Conservation (phyloP, 2,888 invertebrate species). For the Myopa testacea region DNA sequence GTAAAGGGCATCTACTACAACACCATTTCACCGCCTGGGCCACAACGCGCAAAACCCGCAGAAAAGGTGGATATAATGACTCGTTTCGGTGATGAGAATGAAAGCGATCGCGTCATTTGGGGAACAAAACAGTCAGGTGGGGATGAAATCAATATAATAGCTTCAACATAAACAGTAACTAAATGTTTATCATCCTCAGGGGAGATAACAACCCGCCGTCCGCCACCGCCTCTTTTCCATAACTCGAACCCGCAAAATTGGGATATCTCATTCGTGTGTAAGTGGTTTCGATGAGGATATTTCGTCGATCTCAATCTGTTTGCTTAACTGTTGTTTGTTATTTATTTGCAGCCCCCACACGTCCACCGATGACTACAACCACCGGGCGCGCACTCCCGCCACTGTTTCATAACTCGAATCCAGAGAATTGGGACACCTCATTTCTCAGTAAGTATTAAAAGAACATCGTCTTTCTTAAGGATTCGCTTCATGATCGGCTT, state of each 20-base stretch:
- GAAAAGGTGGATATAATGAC: constrained; percentile 20
- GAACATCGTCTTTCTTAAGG: not conserved
- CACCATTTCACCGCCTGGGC: constrained; percentile 26
- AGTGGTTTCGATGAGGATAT: constrained; percentile 1
- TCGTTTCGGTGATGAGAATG: constrained; percentile 50
- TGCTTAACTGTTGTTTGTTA: not conserved
- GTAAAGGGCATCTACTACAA: constrained; percentile 44
- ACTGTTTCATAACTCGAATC: constrained; percentile 56
- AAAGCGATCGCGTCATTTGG: constrained; percentile 52
- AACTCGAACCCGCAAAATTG: constrained; percentile 52
- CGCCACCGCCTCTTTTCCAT: constrained; percentile 52
- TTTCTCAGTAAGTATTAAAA: constrained; percentile 44
- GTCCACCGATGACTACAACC: constrained; percentile 27
- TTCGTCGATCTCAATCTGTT: not conserved
- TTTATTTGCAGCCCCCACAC: constrained; percentile 22
- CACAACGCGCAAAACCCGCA: constrained; percentile 1
- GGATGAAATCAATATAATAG: not conserved
- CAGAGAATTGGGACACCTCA: constrained; percentile 51
- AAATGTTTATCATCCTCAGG: not conserved
- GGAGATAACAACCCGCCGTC: constrained; percentile 38
- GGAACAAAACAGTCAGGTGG: constrained; percentile 35
- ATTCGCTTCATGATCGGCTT: constrained; percentile 1
- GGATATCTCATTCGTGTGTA: constrained; percentile 51
- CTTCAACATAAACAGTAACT: not conserved
- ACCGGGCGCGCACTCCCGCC: constrained; percentile 34